These are phyloP conservation scores for Plutella xylostella DNA, from an alignment of 2,888 invertebrate genomes.

Conservation along the genomic window DNA sequence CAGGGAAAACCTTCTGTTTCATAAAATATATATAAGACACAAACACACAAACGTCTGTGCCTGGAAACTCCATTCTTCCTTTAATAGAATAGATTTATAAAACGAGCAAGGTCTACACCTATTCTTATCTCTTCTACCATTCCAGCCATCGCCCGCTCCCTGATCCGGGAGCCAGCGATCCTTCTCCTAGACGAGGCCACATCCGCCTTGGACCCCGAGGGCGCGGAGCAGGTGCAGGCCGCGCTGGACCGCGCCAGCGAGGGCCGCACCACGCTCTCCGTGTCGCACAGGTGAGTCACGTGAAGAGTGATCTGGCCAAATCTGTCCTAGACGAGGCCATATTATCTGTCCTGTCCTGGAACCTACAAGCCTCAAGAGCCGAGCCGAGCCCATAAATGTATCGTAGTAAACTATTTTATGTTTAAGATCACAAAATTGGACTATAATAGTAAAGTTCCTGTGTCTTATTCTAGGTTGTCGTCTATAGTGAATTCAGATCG, in stretches of 20 bases:
- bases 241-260: constrained; percentile 79
- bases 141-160: constrained; percentile 87
- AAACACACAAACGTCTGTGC: too few species aligned
- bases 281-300: constrained; percentile 76
- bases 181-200: constrained; percentile 85
- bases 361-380: background rate
- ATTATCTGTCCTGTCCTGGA: constrained; percentile 77
- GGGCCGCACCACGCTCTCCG: constrained; percentile 80
- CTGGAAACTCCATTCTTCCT: too few species aligned
- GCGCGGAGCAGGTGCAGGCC: constrained; percentile 83
- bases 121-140: too few species aligned
- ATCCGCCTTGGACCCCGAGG: constrained; percentile 84
- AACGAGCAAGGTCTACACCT: too few species aligned
- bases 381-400: background rate
- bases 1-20: too few species aligned
- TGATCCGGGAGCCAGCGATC: constrained; percentile 81
- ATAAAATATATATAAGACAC: too few species aligned
- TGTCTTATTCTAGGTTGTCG: constrained; percentile 62
- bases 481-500: constrained; percentile 78
- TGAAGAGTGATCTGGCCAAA: constrained; percentile 81
- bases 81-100: too few species aligned
- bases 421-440: background rate
- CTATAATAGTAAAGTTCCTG: background rate
- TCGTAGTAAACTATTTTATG: background rate
- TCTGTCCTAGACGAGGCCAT: constrained; percentile 79